Conservation (phyloP, 1,140 invertebrate genomes). For the Diorhabda elongata region DNA sequence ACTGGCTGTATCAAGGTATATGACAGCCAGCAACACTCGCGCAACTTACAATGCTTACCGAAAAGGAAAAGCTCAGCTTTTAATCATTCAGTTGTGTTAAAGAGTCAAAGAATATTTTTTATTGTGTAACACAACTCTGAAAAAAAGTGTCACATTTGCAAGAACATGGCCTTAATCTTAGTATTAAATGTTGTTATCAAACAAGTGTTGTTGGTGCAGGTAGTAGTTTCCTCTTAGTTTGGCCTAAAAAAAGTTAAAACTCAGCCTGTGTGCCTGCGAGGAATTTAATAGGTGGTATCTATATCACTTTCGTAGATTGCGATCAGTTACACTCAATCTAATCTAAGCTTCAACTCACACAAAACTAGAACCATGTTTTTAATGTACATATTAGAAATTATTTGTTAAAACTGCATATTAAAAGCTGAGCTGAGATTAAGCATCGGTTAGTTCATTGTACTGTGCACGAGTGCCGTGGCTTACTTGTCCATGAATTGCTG, state of each 20-base stretch:
- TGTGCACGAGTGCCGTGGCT: constrained; percentile 47
- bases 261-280: constrained; percentile 18
- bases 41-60: constrained; percentile 44
- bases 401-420: constrained; percentile 47
- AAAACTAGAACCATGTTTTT: constrained; percentile 37
- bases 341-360: constrained; percentile 44
- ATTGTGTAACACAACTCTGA: constrained; percentile 38
- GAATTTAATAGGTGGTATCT: constrained; percentile 5
- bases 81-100: constrained; percentile 44
- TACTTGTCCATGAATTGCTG: constrained; percentile 36
- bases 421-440: constrained; percentile 49
- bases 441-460: constrained; percentile 48
- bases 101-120: constrained; percentile 28
- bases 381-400: constrained; percentile 46
- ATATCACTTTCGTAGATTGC: not conserved
- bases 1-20: constrained; percentile 41
- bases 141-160: constrained; percentile 45
- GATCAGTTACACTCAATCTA: constrained; percentile 22
- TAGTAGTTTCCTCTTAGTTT: constrained; percentile 23
- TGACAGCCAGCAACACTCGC: constrained; percentile 45
- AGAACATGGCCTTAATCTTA: constrained; percentile 46
- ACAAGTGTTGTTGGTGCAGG: constrained; percentile 33
- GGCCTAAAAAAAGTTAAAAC: constrained; percentile 28
- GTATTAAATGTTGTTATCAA: constrained; percentile 35
- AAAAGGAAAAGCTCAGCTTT: constrained; percentile 47